Conservation (phyloP, 2,888 invertebrate species). For the Teinopalpus imperialis region DNA sequence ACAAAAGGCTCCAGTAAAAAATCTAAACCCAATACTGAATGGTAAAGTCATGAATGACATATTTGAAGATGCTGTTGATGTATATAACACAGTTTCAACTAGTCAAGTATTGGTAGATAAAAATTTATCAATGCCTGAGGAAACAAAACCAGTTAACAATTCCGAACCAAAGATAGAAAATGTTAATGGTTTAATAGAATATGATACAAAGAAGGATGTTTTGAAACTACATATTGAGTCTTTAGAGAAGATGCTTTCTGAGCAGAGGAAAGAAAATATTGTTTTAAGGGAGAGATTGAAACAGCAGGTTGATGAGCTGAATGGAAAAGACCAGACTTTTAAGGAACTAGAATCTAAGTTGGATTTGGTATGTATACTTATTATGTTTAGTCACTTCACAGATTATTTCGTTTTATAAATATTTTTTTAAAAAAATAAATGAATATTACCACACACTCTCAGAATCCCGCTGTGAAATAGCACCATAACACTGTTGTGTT, state of each 20-base stretch:
- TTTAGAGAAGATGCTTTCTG: slow-evolving; percentile 57
- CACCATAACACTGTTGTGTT: too few relatives aligned
- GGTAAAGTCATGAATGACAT: slow-evolving; percentile 70
- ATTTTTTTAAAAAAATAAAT: too few relatives aligned
- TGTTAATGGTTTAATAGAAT: slow-evolving; percentile 24
- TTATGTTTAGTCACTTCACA: too few relatives aligned
- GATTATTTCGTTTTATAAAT: too few relatives aligned
- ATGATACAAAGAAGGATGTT: slow-evolving; percentile 47
- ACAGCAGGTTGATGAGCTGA: slow-evolving; percentile 60
- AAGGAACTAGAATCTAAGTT: slow-evolving; percentile 76
- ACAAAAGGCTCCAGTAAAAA: slow-evolving; percentile 48
- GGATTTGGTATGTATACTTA: slow-evolving; percentile 61
- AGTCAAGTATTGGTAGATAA: too few relatives aligned
- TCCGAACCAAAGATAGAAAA: slow-evolving; percentile 6
- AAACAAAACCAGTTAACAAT: slow-evolving; percentile 14
- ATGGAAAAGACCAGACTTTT: slow-evolving; percentile 60
- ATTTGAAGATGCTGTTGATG: slow-evolving; percentile 51
- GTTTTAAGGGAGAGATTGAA: slow-evolving; percentile 57
- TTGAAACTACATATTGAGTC: slow-evolving; percentile 60
- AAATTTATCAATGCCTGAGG: slow-evolving; percentile 17
- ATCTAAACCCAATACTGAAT: slow-evolving; percentile 50
- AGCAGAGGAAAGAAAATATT: slow-evolving; percentile 63
- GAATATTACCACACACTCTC: too few relatives aligned
- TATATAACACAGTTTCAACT: not conserved
- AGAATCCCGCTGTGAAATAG: too few relatives aligned